Percentiles rank a stretch among this genome's conserved stretches.
phyloP scores from a whole-genome alignment of 2,113 vertebrate species.

The Lethenteron reissneri region DNA sequence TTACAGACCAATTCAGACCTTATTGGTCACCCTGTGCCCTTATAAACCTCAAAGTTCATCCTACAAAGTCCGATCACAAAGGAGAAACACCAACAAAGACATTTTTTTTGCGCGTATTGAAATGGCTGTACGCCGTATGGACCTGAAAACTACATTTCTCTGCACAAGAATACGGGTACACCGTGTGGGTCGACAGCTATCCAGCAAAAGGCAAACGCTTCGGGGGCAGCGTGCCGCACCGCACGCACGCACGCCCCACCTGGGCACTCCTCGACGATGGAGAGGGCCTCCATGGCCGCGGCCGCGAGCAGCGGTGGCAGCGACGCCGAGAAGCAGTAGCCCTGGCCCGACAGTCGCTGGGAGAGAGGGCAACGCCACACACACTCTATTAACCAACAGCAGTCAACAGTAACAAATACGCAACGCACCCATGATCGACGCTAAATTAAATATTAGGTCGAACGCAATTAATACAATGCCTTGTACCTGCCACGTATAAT shows the following conservation, averaged over 20 bases:
- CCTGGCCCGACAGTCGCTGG: constrained; percentile 72
- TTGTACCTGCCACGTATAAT: too few species aligned
- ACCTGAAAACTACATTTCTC: neutral
- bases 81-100: neutral
- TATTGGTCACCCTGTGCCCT: too few species aligned
- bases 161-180: neutral
- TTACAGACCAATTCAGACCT: too few species aligned
- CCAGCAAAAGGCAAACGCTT: neutral
- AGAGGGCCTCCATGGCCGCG: constrained; percentile 72
- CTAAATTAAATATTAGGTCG: too few species aligned
- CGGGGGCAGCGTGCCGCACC: neutral
- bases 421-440: too few species aligned
- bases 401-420: too few species aligned
- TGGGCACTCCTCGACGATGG: constrained; percentile 89
- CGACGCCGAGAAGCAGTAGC: constrained; percentile 91
- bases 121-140: neutral
- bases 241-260: constrained; percentile 25
- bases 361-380: neutral
- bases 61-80: neutral
- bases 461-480: too few species aligned
- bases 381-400: too few species aligned
- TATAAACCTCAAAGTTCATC: neutral
- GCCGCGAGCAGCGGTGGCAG: constrained; percentile 68
- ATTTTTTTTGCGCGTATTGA: neutral
- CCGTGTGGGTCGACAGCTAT: neutral